Conservation (phyloP, 2,888 invertebrate genomes). For the Neoaliturus tenellus region DNA sequence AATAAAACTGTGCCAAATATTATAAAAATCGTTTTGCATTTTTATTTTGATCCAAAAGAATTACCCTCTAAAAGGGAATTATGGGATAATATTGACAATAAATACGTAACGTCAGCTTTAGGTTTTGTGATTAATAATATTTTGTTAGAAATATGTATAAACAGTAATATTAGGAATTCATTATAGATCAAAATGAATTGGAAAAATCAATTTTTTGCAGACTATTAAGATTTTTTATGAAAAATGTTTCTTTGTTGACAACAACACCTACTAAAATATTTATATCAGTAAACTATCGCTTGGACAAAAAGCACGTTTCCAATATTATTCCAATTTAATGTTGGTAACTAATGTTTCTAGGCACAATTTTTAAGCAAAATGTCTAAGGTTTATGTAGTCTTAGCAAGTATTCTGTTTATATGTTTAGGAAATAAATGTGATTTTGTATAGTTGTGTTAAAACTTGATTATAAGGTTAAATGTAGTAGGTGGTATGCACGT, state of each 20-base stretch:
- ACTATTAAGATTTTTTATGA: neutral
- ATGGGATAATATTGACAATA: neutral
- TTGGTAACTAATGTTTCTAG: neutral
- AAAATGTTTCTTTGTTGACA: neutral
- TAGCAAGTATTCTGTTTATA: neutral
- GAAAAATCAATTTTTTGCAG: too few species aligned
- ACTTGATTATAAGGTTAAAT: neutral
- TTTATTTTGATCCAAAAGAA: neutral
- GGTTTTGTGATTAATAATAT: neutral
- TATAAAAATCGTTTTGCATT: neutral
- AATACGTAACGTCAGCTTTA: neutral
- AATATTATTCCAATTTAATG: neutral
- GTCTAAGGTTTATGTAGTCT: neutral
- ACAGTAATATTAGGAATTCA: too few species aligned
- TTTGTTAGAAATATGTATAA: neutral
- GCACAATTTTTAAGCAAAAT: neutral
- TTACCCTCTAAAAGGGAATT: neutral
- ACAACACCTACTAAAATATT: too few species aligned
- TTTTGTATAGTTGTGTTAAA: neutral
- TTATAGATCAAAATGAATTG: too few species aligned
- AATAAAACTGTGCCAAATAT: neutral
- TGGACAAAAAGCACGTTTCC: neutral
- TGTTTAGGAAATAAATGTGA: neutral
- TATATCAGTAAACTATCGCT: too few species aligned
- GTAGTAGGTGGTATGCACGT: neutral